Evolutionary conservation across 1,140 invertebrate genomes (phyloP).

Genomic region (Drosophila watanabei): DNA sequence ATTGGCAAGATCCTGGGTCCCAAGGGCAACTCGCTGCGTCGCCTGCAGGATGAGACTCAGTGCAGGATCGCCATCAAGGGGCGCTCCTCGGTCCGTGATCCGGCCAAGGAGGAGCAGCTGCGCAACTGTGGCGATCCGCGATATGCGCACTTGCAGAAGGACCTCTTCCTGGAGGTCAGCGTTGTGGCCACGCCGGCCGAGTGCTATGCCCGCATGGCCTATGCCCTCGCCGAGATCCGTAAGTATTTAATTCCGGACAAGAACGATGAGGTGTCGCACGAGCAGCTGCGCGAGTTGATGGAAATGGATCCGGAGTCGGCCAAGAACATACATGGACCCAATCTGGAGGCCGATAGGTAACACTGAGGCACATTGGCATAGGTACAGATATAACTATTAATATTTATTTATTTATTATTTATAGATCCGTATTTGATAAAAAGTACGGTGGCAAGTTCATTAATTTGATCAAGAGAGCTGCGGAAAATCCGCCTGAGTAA

Average conservation of each 20-base stretch:
- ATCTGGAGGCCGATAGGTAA: slow-evolving; percentile 70
- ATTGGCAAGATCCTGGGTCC: slow-evolving; percentile 96
- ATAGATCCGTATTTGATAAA: slow-evolving; percentile 73
- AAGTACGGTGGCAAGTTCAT: slow-evolving; percentile 69
- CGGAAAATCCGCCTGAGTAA: slow-evolving; percentile 82
- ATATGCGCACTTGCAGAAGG: slow-evolving; percentile 94
- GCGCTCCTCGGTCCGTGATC: slow-evolving; percentile 95
- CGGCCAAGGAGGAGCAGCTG: slow-evolving; percentile 95
- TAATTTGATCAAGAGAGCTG: slow-evolving; percentile 70
- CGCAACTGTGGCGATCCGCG: slow-evolving; percentile 93
- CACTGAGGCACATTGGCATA: not conserved
- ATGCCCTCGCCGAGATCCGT: no score
- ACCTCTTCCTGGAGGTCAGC: slow-evolving; percentile 95
- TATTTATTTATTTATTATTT: not conserved
- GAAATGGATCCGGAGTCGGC: slow-evolving; percentile 78
- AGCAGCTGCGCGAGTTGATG: no score
- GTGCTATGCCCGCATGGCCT: no score
- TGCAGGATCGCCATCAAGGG: slow-evolving; percentile 97
- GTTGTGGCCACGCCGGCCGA: slow-evolving; percentile 92
- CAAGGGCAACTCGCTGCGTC: no score
- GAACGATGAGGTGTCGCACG: no score
- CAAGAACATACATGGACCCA: slow-evolving; percentile 70
- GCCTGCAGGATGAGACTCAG: slow-evolving; percentile 96
- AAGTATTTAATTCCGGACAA: no score
- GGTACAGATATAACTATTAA: no score